Evolutionary conservation across 2,888 invertebrate species (phyloP).

Genomic region (Kuschelorhynchus macadamiae): DNA sequence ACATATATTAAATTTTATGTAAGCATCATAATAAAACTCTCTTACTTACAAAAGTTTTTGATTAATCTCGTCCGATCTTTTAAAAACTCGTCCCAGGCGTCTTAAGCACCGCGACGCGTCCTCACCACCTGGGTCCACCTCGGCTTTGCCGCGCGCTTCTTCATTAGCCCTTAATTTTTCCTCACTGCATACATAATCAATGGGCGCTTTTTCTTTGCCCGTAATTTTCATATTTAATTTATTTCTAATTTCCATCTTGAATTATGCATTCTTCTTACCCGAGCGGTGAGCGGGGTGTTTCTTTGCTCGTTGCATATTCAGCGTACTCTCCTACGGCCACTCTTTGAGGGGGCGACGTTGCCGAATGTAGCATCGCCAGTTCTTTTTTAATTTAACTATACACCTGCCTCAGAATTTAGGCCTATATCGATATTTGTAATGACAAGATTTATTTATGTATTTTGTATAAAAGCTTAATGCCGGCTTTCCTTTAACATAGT

Average conservation of each 20-base stretch:
- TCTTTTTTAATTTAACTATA: not conserved
- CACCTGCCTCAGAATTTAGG: too few species aligned
- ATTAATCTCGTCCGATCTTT: conserved; percentile 40
- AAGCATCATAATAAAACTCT: conserved; percentile 34
- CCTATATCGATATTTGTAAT: too few species aligned
- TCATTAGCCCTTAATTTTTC: conserved; percentile 52
- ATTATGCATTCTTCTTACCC: conserved; percentile 68
- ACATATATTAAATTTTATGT: too few species aligned
- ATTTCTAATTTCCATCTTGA: conserved; percentile 71
- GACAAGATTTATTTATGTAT: too few species aligned
- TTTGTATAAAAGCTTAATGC: too few species aligned
- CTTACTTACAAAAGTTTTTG: conserved; percentile 20
- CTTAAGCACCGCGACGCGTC: conserved; percentile 13
- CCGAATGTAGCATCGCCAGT: conserved; percentile 4
- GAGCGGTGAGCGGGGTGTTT: conserved; percentile 57
- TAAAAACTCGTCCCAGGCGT: conserved; percentile 39
- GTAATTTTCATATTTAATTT: conserved; percentile 72
- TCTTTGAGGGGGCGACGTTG: conserved; percentile 45
- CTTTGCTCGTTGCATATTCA: conserved; percentile 65
- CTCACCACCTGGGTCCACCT: conserved; percentile 45
- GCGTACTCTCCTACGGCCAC: conserved; percentile 56
- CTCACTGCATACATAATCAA: conserved; percentile 66
- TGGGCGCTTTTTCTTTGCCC: conserved; percentile 67
- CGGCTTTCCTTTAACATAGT: too few species aligned
- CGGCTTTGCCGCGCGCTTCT: conserved; percentile 34